These are phyloP conservation scores for Platorchestia sp. DNA, from an alignment of 1,140 invertebrate genomes.

Conservation along the genomic window DNA sequence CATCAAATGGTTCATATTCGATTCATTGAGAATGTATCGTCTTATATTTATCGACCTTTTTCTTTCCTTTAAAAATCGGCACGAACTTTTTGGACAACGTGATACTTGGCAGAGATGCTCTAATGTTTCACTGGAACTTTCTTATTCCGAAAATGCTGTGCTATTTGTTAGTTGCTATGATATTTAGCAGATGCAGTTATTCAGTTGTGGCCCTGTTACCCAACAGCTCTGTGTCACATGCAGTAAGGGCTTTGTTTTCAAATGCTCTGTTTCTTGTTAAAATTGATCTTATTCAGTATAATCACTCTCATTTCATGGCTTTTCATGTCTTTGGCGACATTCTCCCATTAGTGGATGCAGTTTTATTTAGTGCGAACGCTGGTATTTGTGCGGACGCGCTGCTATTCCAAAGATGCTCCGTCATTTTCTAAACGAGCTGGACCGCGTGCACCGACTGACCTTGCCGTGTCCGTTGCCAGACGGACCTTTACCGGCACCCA, in stretches of 20 bases:
- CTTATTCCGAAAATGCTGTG: no score
- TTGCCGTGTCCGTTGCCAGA: background rate
- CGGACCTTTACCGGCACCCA: background rate
- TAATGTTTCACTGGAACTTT: no score
- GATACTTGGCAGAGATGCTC: no score
- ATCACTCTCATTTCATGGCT: no score
- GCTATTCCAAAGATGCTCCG: background rate
- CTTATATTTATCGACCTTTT: no score
- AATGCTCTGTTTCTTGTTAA: background rate
- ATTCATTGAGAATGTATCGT: no score
- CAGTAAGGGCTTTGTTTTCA: background rate
- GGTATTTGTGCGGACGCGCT: background rate
- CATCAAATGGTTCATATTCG: no score
- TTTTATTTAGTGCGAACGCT: background rate
- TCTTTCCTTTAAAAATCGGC: no score
- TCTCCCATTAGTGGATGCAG: background rate
- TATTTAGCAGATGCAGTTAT: background rate
- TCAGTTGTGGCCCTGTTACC: background rate
- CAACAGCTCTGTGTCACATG: background rate
- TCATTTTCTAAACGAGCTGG: background rate
- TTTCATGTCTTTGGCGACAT: background rate
- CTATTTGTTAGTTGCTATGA: no score
- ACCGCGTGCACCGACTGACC: background rate
- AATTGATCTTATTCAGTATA: no score
- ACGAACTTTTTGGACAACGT: no score